Evolutionary conservation across 2,113 vertebrate species (phyloP).

Genomic region (Herpetotheres cachinnans): DNA sequence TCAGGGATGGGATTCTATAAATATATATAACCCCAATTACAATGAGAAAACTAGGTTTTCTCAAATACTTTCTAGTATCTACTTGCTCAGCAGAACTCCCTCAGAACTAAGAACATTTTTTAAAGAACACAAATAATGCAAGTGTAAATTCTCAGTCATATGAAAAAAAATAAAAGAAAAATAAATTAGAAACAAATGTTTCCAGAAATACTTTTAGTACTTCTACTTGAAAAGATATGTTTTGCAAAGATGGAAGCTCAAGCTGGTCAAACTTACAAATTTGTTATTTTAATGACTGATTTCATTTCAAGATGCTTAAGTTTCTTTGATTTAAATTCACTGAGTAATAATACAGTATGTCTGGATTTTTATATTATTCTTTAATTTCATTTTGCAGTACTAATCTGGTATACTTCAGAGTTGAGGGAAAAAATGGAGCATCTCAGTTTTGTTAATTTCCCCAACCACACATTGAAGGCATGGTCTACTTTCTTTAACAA

Average conservation of each 20-base stretch:
- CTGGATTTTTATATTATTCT: not conserved
- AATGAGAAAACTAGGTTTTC: not conserved
- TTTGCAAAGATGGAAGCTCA: not conserved
- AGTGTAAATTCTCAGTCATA: not conserved
- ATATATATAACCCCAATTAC: not conserved
- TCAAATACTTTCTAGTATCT: not conserved
- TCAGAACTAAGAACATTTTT: not conserved
- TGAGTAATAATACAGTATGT: not conserved
- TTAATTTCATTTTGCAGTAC: not conserved
- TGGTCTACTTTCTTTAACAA: not conserved
- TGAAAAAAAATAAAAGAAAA: not conserved
- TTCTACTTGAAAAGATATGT: not conserved
- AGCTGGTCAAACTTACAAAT: not conserved
- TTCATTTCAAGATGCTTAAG: not conserved
- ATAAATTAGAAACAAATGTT: not conserved
- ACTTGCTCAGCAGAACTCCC: not conserved
- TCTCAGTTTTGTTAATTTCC: not conserved
- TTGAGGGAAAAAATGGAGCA: not conserved
- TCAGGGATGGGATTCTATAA: not conserved
- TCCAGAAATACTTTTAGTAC: not conserved
- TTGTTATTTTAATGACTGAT: not conserved
- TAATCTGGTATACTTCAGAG: not conserved
- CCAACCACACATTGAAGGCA: not conserved
- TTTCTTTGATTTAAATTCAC: not conserved
- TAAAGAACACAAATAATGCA: not conserved